Percentiles rank a stretch among this genome's conserved stretches.
Conservation (phyloP, 2,888 invertebrate genomes). For the Drosophila maculinotata region DNA sequence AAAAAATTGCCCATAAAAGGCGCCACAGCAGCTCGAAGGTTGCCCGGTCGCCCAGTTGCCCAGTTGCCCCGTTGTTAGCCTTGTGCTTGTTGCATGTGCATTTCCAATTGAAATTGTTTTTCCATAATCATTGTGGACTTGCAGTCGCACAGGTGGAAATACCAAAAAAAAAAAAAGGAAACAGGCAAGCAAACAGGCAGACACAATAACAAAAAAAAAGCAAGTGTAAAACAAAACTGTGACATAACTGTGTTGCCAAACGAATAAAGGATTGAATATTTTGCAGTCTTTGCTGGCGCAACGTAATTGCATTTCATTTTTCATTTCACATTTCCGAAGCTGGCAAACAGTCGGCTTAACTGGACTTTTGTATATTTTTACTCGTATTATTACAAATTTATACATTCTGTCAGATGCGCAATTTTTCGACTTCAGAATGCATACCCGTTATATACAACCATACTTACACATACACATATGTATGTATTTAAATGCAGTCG, state of each 20-base stretch:
- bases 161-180: not conserved
- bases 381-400: not conserved
- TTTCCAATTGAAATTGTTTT: constrained; percentile 42
- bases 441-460: too few species aligned
- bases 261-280: constrained; percentile 31
- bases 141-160: constrained; percentile 24
- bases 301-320: constrained; percentile 22
- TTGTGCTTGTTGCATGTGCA: constrained; percentile 42
- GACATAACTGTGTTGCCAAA: constrained; percentile 24
- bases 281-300: constrained; percentile 8
- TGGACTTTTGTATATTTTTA: not conserved
- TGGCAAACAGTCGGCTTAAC: constrained; percentile 14
- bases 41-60: constrained; percentile 14
- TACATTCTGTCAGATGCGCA: not conserved
- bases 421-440: too few species aligned
- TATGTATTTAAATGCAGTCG: too few species aligned
- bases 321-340: constrained; percentile 12
- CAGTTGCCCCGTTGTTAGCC: constrained; percentile 16
- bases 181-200: constrained; percentile 11
- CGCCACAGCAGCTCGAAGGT: constrained; percentile 29
- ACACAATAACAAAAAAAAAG: constrained; percentile 4
- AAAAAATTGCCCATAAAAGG: constrained; percentile 39
- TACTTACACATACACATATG: too few species aligned
- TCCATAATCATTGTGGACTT: constrained; percentile 36
- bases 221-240: constrained; percentile 15